Conservation (phyloP, 2,113 vertebrate species). For the Oryzias javanicus region DNA sequence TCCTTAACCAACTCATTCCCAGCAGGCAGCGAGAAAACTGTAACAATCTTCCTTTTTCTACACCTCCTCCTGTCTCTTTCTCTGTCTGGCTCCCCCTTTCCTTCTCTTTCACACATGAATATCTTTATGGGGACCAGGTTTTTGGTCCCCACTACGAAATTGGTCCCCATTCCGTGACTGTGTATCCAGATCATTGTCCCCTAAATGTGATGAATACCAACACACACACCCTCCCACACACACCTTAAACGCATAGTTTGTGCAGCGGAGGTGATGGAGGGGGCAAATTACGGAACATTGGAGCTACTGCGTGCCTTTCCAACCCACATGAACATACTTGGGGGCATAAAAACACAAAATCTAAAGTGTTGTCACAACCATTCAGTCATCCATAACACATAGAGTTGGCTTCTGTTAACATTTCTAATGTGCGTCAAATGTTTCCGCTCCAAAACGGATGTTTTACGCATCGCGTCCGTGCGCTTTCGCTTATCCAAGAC, state of each 20-base stretch:
- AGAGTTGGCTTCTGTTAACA: neutral
- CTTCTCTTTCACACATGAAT: neutral
- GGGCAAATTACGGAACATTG: conserved; percentile 33
- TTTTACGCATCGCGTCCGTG: too few relatives aligned
- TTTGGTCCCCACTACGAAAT: too few relatives aligned
- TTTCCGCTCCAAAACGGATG: too few relatives aligned
- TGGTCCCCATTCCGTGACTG: too few relatives aligned
- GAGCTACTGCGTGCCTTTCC: neutral
- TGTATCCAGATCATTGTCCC: too few relatives aligned
- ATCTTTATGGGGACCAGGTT: too few relatives aligned
- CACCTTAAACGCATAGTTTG: conserved; percentile 26
- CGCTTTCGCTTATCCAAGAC: too few relatives aligned
- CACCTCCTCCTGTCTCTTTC: conserved; percentile 45
- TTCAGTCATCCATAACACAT: neutral
- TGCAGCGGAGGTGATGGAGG: conserved; percentile 33
- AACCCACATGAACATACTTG: neutral
- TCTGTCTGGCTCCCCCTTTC: conserved; percentile 19
- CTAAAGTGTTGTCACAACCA: neutral
- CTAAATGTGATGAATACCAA: too few relatives aligned
- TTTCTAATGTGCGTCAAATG: neutral
- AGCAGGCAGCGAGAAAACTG: conserved; percentile 77
- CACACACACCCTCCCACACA: conserved; percentile 6
- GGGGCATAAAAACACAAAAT: neutral
- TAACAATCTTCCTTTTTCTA: conserved; percentile 71
- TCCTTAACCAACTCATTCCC: conserved; percentile 83